phyloP scores from a whole-genome alignment of 1,140 invertebrate species.

The Trichomalopsis sarcophagae region DNA sequence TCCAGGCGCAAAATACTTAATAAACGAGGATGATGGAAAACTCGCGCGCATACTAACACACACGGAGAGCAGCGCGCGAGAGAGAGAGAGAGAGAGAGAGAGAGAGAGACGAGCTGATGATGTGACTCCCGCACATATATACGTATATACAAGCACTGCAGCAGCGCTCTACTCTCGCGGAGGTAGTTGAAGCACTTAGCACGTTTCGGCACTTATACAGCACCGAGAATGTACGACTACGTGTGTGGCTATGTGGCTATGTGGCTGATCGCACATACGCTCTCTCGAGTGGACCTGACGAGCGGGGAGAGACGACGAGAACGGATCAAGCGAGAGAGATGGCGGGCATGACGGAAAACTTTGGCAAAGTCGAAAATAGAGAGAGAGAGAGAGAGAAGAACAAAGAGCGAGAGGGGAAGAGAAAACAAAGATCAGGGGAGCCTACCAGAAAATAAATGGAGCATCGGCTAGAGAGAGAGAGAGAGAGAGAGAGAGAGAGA shows the following conservation, averaged over 20 bases:
- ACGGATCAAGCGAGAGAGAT: neutral
- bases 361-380: conserved; percentile 25
- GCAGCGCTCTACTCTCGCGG: neutral
- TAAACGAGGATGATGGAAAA: conserved; percentile 10
- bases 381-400: conserved; percentile 1
- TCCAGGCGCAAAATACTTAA: neutral
- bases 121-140: neutral
- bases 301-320: conserved; percentile 1
- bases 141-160: too few relatives aligned
- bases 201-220: conserved; percentile 31
- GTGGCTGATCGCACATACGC: neutral
- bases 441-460: neutral
- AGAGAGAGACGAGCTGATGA: too few relatives aligned
- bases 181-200: conserved; percentile 42
- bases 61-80: too few relatives aligned
- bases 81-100: too few relatives aligned
- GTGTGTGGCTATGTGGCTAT: neutral
- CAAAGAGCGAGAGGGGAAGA: neutral
- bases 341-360: neutral
- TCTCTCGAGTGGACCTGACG: neutral
- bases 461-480: neutral
- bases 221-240: neutral
- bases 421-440: neutral
- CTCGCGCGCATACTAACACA: neutral
- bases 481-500: neutral